Percentiles rank a stretch among this genome's conserved stretches.
phyloP scores from a whole-genome alignment of 2,888 invertebrate genomes.

The Lithodes maja region DNA sequence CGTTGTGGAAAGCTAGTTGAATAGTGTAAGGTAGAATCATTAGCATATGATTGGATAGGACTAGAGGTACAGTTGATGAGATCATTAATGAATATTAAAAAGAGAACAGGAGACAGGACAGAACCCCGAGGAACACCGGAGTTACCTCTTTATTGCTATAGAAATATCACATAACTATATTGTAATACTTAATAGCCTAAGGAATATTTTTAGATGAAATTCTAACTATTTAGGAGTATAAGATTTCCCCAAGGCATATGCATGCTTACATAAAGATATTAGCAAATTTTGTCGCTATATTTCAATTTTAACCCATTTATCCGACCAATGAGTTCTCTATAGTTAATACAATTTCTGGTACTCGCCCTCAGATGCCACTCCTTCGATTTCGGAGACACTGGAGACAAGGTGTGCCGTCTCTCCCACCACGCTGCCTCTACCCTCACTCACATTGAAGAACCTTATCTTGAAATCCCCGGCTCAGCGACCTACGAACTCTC shows the following conservation, averaged over 20 bases:
- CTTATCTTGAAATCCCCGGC: conserved; percentile 82
- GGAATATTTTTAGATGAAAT: too few species aligned
- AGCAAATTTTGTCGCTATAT: not conserved
- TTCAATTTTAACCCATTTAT: not conserved
- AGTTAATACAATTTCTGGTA: not conserved
- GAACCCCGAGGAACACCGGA: too few species aligned
- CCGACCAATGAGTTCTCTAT: not conserved
- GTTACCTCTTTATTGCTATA: too few species aligned
- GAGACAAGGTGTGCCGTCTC: conserved; percentile 93
- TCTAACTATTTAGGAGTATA: too few species aligned
- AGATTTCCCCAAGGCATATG: not conserved
- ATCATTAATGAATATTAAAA: too few species aligned
- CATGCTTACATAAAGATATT: not conserved
- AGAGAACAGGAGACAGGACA: too few species aligned
- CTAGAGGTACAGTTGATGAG: too few species aligned
- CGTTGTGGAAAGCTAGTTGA: too few species aligned
- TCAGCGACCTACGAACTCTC: conserved; percentile 93
- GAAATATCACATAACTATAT: too few species aligned
- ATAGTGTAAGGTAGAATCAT: too few species aligned
- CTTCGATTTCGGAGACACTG: conserved; percentile 94
- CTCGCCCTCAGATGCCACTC: conserved; percentile 83
- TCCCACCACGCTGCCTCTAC: conserved; percentile 94
- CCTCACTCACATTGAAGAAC: conserved; percentile 78
- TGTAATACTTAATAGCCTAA: too few species aligned
- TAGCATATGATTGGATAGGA: too few species aligned